Conservation (phyloP, 1,140 invertebrate species). For the Ips nitidus region DNA sequence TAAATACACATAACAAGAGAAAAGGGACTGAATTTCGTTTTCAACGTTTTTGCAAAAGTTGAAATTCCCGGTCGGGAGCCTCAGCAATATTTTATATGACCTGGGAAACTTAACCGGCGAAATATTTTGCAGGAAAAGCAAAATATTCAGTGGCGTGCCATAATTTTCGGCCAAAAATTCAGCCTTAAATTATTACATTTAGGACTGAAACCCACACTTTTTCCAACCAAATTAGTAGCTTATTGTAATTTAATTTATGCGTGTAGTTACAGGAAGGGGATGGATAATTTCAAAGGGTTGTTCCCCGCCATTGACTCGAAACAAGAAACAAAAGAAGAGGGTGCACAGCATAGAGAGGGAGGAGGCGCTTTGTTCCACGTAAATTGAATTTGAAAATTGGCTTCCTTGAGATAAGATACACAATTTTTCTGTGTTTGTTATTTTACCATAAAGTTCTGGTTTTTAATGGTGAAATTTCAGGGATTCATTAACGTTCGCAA, state of each 20-base stretch:
- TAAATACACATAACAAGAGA: constrained; percentile 6
- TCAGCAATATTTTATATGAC: constrained; percentile 48
- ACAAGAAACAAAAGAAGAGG: constrained; percentile 35
- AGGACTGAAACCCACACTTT: too few relatives aligned
- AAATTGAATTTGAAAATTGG: constrained; percentile 53
- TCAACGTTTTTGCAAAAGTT: constrained; percentile 41
- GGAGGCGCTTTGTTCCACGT: constrained; percentile 48
- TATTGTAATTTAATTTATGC: too few relatives aligned
- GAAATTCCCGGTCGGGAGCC: constrained; percentile 41
- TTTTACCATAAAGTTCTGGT: too few relatives aligned
- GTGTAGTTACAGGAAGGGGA: too few relatives aligned
- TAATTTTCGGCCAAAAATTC: too few relatives aligned
- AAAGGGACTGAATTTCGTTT: constrained; percentile 27
- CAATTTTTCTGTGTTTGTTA: neutral
- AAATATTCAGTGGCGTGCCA: constrained; percentile 20
- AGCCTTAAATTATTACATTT: too few relatives aligned
- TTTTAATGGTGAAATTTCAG: neutral
- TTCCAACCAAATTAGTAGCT: too few relatives aligned
- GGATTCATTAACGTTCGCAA: neutral
- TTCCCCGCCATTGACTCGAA: constrained; percentile 7
- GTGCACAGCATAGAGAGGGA: constrained; percentile 25
- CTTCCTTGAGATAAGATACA: constrained; percentile 46
- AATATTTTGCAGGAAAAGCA: constrained; percentile 44
- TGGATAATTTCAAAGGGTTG: too few relatives aligned
- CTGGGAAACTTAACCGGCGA: constrained; percentile 46